Percentiles rank a stretch among this genome's conserved stretches.
phyloP scores from a whole-genome alignment of 2,888 invertebrate species.

The Sarcophaga carnaria region DNA sequence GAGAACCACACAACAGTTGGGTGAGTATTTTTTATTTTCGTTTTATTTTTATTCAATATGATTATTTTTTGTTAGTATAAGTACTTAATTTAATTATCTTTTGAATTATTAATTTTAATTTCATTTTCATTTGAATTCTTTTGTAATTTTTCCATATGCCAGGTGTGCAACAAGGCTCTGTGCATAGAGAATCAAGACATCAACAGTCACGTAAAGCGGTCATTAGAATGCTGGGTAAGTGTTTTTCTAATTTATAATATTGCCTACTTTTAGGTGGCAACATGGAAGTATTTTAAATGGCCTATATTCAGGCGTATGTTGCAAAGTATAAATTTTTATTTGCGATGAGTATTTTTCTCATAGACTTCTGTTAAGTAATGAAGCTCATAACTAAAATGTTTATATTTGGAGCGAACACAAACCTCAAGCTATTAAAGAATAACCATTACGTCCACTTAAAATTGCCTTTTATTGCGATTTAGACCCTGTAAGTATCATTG shows the following conservation, averaged over 20 bases:
- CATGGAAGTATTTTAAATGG: neutral
- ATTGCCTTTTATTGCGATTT: no score
- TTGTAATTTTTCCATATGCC: conserved; percentile 42
- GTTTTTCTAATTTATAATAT: neutral
- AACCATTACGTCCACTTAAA: no score
- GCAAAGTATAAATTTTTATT: neutral
- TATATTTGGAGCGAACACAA: no score
- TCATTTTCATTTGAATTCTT: conserved; percentile 6
- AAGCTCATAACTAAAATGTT: no score
- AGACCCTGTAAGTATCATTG: no score
- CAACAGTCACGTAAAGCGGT: conserved; percentile 88
- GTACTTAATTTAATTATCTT: neutral
- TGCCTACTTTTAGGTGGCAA: neutral
- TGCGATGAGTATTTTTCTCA: no score
- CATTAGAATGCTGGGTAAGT: conserved; percentile 90
- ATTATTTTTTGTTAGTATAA: neutral
- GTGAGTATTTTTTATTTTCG: conserved; percentile 71
- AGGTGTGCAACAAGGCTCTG: conserved; percentile 84
- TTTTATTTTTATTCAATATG: neutral
- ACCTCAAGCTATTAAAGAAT: no score
- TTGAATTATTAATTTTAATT: conserved; percentile 25
- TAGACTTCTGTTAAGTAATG: no score
- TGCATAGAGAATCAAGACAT: conserved; percentile 85
- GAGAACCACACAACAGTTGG: conserved; percentile 82
- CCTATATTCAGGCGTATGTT: neutral